Base-by-base conservation (phyloP, 2,113 vertebrate species). In the Tachysurus vachellii region DNA sequence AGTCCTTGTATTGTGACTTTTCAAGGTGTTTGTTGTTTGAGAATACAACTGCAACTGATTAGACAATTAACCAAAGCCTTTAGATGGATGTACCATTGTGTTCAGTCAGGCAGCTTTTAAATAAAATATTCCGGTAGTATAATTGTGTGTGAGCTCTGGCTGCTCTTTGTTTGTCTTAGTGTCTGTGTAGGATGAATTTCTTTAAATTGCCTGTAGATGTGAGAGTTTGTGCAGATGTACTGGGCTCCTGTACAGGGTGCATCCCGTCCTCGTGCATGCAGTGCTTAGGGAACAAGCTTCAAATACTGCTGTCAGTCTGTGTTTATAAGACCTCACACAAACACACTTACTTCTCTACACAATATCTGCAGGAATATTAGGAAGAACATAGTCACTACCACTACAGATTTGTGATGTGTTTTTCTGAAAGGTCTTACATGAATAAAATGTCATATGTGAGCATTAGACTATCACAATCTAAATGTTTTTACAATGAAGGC, bases 321-420 rank as follows among this genome's bases (percentile, higher is more conserved):
- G 36, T 82, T 82, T 64, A 62, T 82, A 64, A 50, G 59, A 82
- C 57, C 59, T 82, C 13, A 62, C 59, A 64, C 61, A 64, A 26
- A n/a, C 36, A 26, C 80, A 26, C 57, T 62, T 82, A 26, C 21
- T 13, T 82, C 80, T 62, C 19, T 64, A 82, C 31, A 64, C 80
- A 64, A 17, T 64, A 64, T n/a, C 21, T n/a, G 57, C 5, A 44
- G 12, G 8, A 23, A 50, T 47, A 47, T 64, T 47, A 50, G 59
- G 64, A 81, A 57, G 57, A 59, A 36, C 79, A 81, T 11, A 81
- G 79, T 81, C 19, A 56, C 17, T 56, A 56, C 26, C 5, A 8
- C 75, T 31, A 3, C 77, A 19, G 50, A 31, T 54, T 31, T 56
- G 10, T 21, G 14, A 31, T 1, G 6, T 36, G 9, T 28, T 57